A percentile compares a stretch with the other conserved stretches of the same genome.
These are phyloP conservation scores for Rhagophthalmus giganteus DNA, from an alignment of 2,888 invertebrate species.

Conservation along the genomic window DNA sequence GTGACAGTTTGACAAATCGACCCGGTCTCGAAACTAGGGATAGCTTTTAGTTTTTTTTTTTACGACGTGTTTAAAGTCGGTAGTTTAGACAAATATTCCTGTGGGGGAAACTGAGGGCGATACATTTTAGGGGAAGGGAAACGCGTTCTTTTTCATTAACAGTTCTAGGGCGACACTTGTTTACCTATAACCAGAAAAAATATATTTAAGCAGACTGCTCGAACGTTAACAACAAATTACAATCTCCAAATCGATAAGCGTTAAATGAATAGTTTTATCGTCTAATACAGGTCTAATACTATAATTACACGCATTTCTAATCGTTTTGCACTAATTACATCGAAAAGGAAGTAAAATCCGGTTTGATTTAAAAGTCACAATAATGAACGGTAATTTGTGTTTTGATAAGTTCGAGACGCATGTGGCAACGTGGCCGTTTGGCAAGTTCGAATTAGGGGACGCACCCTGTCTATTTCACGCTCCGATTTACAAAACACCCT, in stretches of 20 bases:
- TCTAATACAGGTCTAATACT: too few species aligned
- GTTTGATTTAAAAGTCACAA: too few species aligned
- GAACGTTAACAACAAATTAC: too few species aligned
- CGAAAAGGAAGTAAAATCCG: background rate
- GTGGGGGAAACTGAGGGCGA: constrained; percentile 22
- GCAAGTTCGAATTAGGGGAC: constrained; percentile 16
- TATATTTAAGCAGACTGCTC: too few species aligned
- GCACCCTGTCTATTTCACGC: constrained; percentile 33
- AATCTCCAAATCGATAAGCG: too few species aligned
- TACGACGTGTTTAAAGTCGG: constrained; percentile 38
- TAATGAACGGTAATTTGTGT: too few species aligned
- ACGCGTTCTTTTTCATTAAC: constrained; percentile 14
- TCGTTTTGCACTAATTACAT: constrained; percentile 2
- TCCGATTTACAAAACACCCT: constrained; percentile 32
- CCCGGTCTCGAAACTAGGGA: constrained; percentile 31
- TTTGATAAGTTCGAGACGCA: too few species aligned
- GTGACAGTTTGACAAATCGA: constrained; percentile 40
- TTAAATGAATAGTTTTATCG: too few species aligned
- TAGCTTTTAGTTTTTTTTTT: constrained; percentile 40
- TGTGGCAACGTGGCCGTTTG: constrained; percentile 10
- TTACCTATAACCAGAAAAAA: too few species aligned
- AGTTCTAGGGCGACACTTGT: constrained; percentile 31
- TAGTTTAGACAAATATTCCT: constrained; percentile 32
- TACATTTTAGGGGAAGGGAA: constrained; percentile 18
- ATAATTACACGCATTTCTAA: constrained; percentile 5